phyloP scores from a whole-genome alignment of 2,113 vertebrate species.

The Chaetura pelagica region DNA sequence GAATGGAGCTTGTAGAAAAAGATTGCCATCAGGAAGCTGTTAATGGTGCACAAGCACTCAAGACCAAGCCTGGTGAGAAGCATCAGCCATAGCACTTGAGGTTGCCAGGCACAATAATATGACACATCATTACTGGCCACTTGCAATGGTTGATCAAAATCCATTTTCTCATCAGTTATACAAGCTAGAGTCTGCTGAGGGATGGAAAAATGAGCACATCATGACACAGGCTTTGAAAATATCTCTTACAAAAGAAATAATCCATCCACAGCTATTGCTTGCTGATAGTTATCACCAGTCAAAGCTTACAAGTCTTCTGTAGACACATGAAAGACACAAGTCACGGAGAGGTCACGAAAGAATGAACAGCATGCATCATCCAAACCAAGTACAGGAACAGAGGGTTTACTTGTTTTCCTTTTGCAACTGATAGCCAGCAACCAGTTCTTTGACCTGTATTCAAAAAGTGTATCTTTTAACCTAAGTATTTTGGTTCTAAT shows the following conservation, averaged over 20 bases:
- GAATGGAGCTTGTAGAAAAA: background rate
- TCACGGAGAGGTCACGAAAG: constrained; percentile 14
- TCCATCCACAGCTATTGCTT: constrained; percentile 13
- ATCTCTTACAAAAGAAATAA: constrained; percentile 15
- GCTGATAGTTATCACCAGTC: background rate
- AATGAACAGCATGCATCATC: constrained; percentile 29
- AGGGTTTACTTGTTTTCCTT: constrained; percentile 8
- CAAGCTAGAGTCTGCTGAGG: constrained; percentile 12
- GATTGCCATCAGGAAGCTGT: background rate
- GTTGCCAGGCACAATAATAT: constrained; percentile 3
- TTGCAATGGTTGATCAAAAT: constrained; percentile 41
- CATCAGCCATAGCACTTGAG: background rate
- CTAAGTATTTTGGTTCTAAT: background rate
- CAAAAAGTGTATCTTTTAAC: background rate
- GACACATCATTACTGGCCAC: constrained; percentile 42
- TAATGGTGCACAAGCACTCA: background rate
- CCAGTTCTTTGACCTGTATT: constrained; percentile 15
- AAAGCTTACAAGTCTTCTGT: constrained; percentile 13
- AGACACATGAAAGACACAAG: constrained; percentile 19
- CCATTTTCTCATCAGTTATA: constrained; percentile 40
- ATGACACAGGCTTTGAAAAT: constrained; percentile 57
- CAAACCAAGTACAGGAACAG: constrained; percentile 22
- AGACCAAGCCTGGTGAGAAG: background rate
- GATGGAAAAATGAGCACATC: constrained; percentile 39
- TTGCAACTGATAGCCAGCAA: background rate